phyloP scores from a whole-genome alignment of 2,888 invertebrate species.

The Drosophila cognata region DNA sequence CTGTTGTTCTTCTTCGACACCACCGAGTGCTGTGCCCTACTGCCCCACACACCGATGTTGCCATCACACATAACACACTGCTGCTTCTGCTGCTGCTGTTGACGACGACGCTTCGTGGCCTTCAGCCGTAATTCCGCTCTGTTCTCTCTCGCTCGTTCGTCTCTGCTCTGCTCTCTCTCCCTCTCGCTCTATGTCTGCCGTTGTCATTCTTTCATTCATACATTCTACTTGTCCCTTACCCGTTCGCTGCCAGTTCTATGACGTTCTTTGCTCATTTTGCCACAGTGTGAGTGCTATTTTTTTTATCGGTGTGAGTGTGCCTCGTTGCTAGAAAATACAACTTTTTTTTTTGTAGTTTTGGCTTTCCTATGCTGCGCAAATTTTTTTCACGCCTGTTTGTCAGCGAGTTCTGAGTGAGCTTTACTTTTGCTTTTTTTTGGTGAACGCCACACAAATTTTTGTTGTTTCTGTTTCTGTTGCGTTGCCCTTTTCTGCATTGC shows the following conservation, averaged over 20 bases:
- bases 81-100: constrained; percentile 13
- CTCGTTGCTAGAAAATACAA: constrained; percentile 19
- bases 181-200: constrained; percentile 7
- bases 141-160: constrained; percentile 30
- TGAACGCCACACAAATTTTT: constrained; percentile 5
- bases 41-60: constrained; percentile 68
- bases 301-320: constrained; percentile 49
- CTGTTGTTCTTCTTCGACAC: constrained; percentile 68
- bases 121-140: constrained; percentile 35
- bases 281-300: constrained; percentile 29
- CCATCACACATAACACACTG: constrained; percentile 16
- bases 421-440: constrained; percentile 68
- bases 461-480: constrained; percentile 17
- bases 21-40: constrained; percentile 61
- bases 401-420: constrained; percentile 22
- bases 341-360: constrained; percentile 14
- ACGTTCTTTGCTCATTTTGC: constrained; percentile 43
- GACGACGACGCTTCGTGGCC: constrained; percentile 47
- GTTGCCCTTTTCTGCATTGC: constrained; percentile 7
- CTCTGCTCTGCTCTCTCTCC: constrained; percentile 1
- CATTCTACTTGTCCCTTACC: constrained; percentile 39
- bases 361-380: constrained; percentile 17
- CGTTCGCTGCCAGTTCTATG: constrained; percentile 24
- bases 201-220: constrained; percentile 54
- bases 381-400: constrained; percentile 39